Conservation (phyloP, 2,113 vertebrate species). For the Elachura formosa region DNA sequence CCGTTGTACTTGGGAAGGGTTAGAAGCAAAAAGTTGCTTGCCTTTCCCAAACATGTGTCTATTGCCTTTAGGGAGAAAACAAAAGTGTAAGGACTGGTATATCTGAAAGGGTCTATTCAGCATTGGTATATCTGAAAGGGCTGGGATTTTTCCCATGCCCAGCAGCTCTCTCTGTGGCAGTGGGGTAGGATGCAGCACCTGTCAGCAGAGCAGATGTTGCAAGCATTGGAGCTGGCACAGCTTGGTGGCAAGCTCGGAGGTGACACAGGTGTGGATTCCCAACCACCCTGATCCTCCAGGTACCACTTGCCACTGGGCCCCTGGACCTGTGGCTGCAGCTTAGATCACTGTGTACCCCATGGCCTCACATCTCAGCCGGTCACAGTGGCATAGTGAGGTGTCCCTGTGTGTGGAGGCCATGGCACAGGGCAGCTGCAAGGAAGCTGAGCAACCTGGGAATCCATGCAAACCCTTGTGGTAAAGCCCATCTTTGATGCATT, state of each 20-base stretch:
- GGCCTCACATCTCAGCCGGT: fast-evolving
- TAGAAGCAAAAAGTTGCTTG: background rate
- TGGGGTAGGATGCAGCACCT: fast-evolving
- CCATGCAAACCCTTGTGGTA: background rate
- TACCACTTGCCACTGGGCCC: background rate
- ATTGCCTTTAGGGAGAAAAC: background rate
- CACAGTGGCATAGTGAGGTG: background rate
- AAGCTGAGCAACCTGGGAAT: background rate
- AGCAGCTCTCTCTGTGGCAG: background rate
- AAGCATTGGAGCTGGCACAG: fast-evolving
- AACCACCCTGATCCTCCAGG: fast-evolving
- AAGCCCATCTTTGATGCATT: background rate
- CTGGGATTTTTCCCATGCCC: background rate
- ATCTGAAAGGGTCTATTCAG: background rate
- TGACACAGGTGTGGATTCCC: fast-evolving
- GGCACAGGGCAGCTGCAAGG: background rate
- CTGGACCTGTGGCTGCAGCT: background rate
- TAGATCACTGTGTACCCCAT: background rate
- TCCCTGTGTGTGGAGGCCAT: fast-evolving
- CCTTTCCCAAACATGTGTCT: background rate
- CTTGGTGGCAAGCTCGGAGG: background rate
- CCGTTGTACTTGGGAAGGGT: background rate
- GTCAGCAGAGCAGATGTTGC: background rate
- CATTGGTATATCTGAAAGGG: background rate
- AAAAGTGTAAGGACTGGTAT: background rate